Conservation (phyloP, 2,113 vertebrate genomes). For the Pimephales promelas region DNA sequence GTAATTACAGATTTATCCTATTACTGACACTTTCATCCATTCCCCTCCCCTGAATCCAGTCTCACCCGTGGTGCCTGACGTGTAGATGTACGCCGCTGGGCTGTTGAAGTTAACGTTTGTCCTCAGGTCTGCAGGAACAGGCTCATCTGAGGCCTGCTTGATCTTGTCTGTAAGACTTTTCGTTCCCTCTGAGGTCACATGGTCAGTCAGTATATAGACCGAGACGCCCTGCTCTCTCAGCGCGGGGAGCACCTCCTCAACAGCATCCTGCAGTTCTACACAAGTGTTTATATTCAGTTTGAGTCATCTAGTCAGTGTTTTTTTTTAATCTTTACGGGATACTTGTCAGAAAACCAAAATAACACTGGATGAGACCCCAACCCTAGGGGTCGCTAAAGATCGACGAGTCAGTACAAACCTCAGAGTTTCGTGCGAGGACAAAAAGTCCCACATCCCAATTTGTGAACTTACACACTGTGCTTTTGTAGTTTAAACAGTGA, state of each 20-base stretch:
- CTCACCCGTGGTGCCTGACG: slow-evolving; percentile 90
- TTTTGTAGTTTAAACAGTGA: no score
- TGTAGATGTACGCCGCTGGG: slow-evolving; percentile 82
- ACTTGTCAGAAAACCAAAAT: no score
- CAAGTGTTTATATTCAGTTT: no score
- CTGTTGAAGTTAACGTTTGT: slow-evolving; percentile 69
- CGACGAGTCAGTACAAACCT: no score
- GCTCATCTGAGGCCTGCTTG: slow-evolving; percentile 72
- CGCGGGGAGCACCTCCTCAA: slow-evolving; percentile 81
- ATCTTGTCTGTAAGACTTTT: slow-evolving; percentile 78
- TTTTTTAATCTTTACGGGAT: no score
- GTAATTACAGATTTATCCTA: not conserved
- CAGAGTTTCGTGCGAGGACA: no score
- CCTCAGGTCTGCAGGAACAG: slow-evolving; percentile 72
- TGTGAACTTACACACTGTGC: no score
- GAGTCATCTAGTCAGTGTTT: no score
- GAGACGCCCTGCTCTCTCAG: slow-evolving; percentile 73
- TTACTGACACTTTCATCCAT: not conserved
- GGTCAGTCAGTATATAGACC: slow-evolving; percentile 75
- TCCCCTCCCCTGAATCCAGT: not conserved
- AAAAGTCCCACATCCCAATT: no score
- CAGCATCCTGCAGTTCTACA: slow-evolving; percentile 74
- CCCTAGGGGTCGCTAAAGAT: no score
- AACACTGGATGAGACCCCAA: no score
- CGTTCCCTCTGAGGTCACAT: slow-evolving; percentile 62